Percentiles rank a stretch among this genome's conserved stretches.
phyloP scores from a whole-genome alignment of 2,888 invertebrate species.

The Dolomedes plantarius region DNA sequence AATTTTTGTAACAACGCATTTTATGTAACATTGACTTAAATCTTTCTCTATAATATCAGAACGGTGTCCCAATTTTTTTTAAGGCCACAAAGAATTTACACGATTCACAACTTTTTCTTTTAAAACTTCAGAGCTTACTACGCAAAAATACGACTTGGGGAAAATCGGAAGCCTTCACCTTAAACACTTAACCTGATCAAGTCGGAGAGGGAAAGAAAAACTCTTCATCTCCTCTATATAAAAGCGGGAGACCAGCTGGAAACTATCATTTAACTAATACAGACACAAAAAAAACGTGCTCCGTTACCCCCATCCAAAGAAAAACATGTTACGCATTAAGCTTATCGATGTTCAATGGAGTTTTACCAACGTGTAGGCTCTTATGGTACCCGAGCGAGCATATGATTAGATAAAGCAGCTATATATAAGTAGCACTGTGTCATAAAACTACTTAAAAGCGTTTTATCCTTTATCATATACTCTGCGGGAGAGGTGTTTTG shows the following conservation, averaged over 20 bases:
- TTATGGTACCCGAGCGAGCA: conserved; percentile 30
- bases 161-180: too few species aligned
- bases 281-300: background rate
- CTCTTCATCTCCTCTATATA: background rate
- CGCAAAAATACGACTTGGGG: too few species aligned
- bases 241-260: background rate
- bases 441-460: conserved; percentile 40
- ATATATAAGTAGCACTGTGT: conserved; percentile 13
- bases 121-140: too few species aligned
- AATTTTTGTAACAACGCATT: too few species aligned
- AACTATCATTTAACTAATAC: conserved; percentile 18
- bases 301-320: background rate
- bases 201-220: background rate
- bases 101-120: too few species aligned
- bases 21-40: too few species aligned
- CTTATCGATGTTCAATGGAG: conserved; percentile 51
- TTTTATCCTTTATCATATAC: conserved; percentile 43
- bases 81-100: too few species aligned
- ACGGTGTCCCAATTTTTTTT: too few species aligned
- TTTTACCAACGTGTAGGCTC: conserved; percentile 19
- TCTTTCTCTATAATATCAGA: too few species aligned
- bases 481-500: conserved; percentile 31
- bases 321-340: conserved; percentile 33
- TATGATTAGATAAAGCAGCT: conserved; percentile 44
- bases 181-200: background rate